Base-by-base conservation (phyloP, 2,113 vertebrate genomes). In the Gadus chalcogrammus region DNA sequence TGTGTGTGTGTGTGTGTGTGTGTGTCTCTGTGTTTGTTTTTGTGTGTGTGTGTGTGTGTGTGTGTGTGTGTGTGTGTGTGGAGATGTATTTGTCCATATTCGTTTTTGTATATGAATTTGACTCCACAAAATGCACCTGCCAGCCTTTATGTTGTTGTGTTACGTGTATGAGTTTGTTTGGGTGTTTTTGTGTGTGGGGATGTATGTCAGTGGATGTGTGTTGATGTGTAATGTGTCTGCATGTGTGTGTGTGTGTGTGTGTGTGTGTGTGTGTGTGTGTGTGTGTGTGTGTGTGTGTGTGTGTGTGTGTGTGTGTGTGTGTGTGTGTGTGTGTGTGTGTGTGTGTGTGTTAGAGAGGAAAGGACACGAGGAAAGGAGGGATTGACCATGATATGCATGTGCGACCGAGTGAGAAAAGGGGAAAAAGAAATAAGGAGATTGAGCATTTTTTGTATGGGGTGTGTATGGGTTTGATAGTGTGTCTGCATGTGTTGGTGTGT, bases 1-100 rank as follows among this genome's bases (percentile, higher is more conserved):
- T 79, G 60, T 35, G 55, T 18, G 3, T 52, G 65, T 67, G 65
- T 67, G 65, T 67, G 65, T 67, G 22, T 55, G n/a, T 22, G 16
- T 35, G 22, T 58, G 61, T 64, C 56, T 15, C 52, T 60, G 38
- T 79, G 68, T 55, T 60, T 71, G 64, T 72, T 58, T 65, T 31
- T 64, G 6, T 68, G 3, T 53, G 59, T 31, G 31, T 48, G 16
- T 53, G 61, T 31, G 60, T 68, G 69, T 70, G 64, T 35, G 71
- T 79, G 70, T 69, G 74, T 64, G 42, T 77, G 64, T 78, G 70
- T 79, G 68, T 74, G 28, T 72, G 66, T 80, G 80, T 81, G 27
- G 28, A 56, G 59, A 24, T 56, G 52, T 24, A 12, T 62, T 55
- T 62, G 35, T 52, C 16, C 16, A 20, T 15, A 13, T 70, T 31